Base-by-base conservation (phyloP, 2,888 invertebrate genomes). In the Cephus pulcher region DNA sequence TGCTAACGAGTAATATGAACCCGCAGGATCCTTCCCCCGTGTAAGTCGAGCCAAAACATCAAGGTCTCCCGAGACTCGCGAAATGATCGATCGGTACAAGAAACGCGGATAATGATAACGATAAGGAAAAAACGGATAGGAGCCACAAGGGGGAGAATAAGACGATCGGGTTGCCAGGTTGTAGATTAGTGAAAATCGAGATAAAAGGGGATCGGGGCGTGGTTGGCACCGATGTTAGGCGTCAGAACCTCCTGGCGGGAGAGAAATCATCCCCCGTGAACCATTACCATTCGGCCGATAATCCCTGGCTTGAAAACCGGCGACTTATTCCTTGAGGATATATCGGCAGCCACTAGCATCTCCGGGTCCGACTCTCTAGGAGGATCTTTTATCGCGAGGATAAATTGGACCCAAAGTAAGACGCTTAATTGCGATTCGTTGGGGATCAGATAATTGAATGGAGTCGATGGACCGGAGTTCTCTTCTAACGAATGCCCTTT, bases 391-490 rank as follows among this genome's bases (percentile, higher is more conserved):
- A 56, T 56, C 56, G 56, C 56, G 56, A 56, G 71, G 71, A 71
- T 71, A 71, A 71, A 71, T 71, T 32, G 33, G 71, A 71, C 32
- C 71, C 71, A 34, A 34, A 71, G 71, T 32, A 34, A 71, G 33
- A 34, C 71, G 32, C 33, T 71, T 71, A 71, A 71, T 71, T 71
- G 71, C 71, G 71, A 71, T 71, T 34, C 33, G 12, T 23, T 34
- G 33, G 71, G 71, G 71, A 83, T 85, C 74, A 82, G 85, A 84
- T 86, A 85, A 85, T 85, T 84, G 86, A 85, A 83, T 79, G 81
- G 80, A 82, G 83, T 81, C 80, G 80, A 73, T 74, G 71, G 75
- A 76, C 80, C 79, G 79, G 77, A 71, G 32, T 15, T 34, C 71
- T 71, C 71, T 74, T 76, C 79, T 80, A 81, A 85, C 86, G 82